Conservation (phyloP, 2,888 invertebrate genomes). For the Serripes groenlandicus region DNA sequence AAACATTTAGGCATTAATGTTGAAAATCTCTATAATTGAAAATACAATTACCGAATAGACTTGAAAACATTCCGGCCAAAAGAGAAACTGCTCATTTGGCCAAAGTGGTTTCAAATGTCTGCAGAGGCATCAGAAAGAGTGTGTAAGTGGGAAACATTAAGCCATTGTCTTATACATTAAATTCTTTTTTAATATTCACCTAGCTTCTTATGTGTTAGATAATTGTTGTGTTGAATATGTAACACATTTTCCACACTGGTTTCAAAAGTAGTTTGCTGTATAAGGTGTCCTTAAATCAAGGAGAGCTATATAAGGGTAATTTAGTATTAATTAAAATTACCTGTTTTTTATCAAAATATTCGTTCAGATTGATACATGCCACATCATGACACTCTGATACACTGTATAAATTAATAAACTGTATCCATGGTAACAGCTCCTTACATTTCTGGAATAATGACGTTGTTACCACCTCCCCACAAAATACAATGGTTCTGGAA, state of each 20-base stretch:
- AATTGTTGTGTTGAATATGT: too few relatives aligned
- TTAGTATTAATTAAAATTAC: slow-evolving; percentile 65
- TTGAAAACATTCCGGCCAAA: neutral
- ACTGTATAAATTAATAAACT: slow-evolving; percentile 85
- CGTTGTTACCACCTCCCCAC: slow-evolving; percentile 87
- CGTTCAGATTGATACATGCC: slow-evolving; percentile 83
- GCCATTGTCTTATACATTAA: too few relatives aligned
- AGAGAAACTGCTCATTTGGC: neutral
- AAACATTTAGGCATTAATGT: neutral
- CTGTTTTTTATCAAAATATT: slow-evolving; percentile 81
- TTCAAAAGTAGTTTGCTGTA: too few relatives aligned
- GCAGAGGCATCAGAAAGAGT: too few relatives aligned
- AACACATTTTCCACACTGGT: neutral
- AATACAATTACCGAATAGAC: neutral
- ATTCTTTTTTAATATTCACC: too few relatives aligned
- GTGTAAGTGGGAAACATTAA: too few relatives aligned
- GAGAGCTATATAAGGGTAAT: too few relatives aligned
- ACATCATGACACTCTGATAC: slow-evolving; percentile 87
- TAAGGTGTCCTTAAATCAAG: too few relatives aligned
- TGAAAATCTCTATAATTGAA: neutral
- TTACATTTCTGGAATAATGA: slow-evolving; percentile 83
- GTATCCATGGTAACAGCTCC: slow-evolving; percentile 82
- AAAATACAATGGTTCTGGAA: slow-evolving; percentile 84
- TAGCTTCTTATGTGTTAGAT: too few relatives aligned
- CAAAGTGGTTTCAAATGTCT: neutral